Evolutionary conservation across 2,797 vertebrate species (phyloP).

Genomic region (Mormyrops attenuatus): DNA sequence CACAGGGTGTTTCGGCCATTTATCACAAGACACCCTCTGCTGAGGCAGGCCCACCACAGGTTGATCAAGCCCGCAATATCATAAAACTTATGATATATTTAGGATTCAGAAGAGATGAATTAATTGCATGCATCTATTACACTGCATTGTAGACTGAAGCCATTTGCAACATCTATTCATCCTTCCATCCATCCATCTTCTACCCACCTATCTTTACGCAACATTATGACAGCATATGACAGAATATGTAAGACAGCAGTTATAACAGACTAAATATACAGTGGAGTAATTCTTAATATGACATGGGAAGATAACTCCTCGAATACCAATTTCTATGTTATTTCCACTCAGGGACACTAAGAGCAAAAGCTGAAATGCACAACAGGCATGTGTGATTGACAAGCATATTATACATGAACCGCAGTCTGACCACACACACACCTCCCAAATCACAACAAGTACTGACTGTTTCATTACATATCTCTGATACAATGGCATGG

Average conservation of each 20-base stretch:
- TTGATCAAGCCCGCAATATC: background rate
- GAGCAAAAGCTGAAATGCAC: background rate
- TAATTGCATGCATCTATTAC: background rate
- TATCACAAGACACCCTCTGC: too few relatives aligned
- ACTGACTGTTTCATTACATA: background rate
- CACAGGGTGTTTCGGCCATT: too few relatives aligned
- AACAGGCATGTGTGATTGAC: background rate
- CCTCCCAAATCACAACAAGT: background rate
- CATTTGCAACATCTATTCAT: background rate
- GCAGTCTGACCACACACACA: background rate
- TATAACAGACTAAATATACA: background rate
- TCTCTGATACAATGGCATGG: background rate
- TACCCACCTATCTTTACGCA: background rate
- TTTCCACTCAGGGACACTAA: background rate
- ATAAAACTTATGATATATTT: background rate
- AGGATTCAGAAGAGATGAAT: background rate
- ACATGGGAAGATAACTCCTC: background rate
- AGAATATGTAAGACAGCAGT: background rate
- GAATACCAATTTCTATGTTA: background rate
- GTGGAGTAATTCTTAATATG: background rate
- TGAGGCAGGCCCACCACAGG: too few relatives aligned
- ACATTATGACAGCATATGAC: background rate
- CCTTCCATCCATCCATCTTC: background rate
- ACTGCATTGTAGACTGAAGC: background rate
- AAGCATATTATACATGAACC: background rate